These are phyloP conservation scores for Arbacia lixula DNA, from an alignment of 53 echinoderm and acorn worm genomes.

Conservation along the genomic window DNA sequence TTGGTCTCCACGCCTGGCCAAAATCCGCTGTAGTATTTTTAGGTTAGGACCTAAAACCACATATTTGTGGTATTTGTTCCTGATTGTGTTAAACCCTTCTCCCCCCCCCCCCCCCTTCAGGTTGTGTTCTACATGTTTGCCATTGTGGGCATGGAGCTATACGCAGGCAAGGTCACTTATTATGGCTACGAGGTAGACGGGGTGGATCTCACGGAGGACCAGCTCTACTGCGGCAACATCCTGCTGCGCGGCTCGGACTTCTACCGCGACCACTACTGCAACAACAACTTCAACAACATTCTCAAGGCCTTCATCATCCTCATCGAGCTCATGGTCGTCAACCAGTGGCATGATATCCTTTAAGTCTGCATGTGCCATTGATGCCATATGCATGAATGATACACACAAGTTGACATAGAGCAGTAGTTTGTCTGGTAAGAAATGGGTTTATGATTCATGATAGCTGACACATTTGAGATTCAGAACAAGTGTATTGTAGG, in stretches of 20 bases:
- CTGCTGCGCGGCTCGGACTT: constrained; percentile 80
- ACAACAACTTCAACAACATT: constrained; percentile 98
- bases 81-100: no score
- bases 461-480: no score
- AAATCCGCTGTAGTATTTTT: no score
- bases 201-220: neutral
- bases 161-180: constrained; percentile 67
- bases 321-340: constrained; percentile 93
- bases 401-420: neutral
- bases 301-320: constrained; percentile 84
- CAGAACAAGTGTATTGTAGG: no score
- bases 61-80: no score
- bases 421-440: no score
- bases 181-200: constrained; percentile 67
- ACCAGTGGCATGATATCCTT: constrained; percentile 99
- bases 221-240: constrained; percentile 79
- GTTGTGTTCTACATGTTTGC: constrained; percentile 88
- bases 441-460: no score
- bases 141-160: constrained; percentile 92
- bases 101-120: constrained; percentile 12
- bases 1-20: no score
- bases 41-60: no score
- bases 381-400: no score
- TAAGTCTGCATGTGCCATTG: neutral
- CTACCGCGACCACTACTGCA: constrained; percentile 91